Conservation (phyloP, 2,113 vertebrate genomes). For the Cranoglanis bouderius region DNA sequence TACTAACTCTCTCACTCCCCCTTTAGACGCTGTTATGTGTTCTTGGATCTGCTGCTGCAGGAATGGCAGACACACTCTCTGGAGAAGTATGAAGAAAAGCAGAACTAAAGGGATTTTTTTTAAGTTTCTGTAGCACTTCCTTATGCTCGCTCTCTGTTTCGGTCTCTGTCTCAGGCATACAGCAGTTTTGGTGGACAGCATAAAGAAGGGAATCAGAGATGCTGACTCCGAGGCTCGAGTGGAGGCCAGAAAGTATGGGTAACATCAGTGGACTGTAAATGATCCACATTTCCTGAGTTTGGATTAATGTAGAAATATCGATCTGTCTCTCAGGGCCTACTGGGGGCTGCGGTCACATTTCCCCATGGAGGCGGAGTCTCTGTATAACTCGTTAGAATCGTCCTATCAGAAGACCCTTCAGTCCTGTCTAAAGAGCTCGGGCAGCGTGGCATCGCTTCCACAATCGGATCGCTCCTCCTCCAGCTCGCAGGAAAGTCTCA, state of each 20-base stretch:
- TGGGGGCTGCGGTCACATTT: conserved; percentile 94
- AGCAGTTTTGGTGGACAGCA: conserved; percentile 91
- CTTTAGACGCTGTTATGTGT: conserved; percentile 76
- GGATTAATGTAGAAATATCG: not conserved
- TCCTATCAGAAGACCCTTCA: conserved; percentile 94
- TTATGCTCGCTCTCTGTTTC: not conserved
- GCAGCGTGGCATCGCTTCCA: conserved; percentile 91
- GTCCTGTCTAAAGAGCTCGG: conserved; percentile 87
- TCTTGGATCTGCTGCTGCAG: conserved; percentile 77
- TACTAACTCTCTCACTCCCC: not conserved
- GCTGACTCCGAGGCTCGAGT: conserved; percentile 95
- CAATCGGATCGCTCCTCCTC: conserved; percentile 98
- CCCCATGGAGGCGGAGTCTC: conserved; percentile 83
- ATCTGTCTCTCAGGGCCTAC: conserved; percentile 78
- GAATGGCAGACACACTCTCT: conserved; percentile 82
- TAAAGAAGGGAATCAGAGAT: conserved; percentile 96
- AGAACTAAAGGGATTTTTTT: not conserved
- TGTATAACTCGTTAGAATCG: conserved; percentile 90
- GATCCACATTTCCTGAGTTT: conserved; percentile 16
- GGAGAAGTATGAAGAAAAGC: conserved; percentile 70
- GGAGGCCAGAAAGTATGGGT: conserved; percentile 92
- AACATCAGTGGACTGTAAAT: not conserved
- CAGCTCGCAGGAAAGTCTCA: conserved; percentile 97
- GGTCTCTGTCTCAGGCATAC: conserved; percentile 79
- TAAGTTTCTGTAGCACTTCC: not conserved